Evolutionary conservation across 2,797 vertebrate species (phyloP).

Genomic region (Taenioides sp.): DNA sequence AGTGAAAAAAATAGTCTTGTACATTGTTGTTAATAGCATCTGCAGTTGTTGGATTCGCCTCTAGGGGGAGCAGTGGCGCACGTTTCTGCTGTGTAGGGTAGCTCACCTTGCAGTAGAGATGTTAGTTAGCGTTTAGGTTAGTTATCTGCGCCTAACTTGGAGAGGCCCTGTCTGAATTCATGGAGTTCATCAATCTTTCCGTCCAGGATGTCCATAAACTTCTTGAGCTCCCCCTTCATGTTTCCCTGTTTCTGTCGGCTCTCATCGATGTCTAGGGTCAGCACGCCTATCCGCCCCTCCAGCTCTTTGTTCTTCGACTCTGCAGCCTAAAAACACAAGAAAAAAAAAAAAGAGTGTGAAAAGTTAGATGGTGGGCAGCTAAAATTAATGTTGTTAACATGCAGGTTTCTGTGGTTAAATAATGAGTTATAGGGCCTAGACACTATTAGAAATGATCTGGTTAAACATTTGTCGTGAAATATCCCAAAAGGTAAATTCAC

Average conservation of each 20-base stretch:
- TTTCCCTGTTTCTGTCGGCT: conserved; percentile 86
- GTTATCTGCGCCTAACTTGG: conserved; percentile 89
- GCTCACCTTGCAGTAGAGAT: conserved; percentile 50
- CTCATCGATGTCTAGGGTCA: conserved; percentile 87
- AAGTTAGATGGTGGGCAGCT: no score
- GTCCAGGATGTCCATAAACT: conserved; percentile 92
- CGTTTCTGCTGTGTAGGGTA: conserved; percentile 58
- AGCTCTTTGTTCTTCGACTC: conserved; percentile 88
- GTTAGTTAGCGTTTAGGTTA: conserved; percentile 62
- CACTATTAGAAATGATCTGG: no score
- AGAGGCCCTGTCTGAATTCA: conserved; percentile 92
- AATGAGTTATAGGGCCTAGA: no score
- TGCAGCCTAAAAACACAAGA: conserved; percentile 76
- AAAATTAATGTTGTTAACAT: no score
- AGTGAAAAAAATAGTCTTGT: conserved; percentile 30
- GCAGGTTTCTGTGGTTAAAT: no score
- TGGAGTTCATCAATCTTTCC: conserved; percentile 96
- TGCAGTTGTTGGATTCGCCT: conserved; percentile 62
- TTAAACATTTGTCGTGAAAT: no score
- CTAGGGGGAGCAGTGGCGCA: conserved; percentile 65
- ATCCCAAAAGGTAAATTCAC: no score
- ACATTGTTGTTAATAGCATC: conserved; percentile 58
- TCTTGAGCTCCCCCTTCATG: conserved; percentile 92
- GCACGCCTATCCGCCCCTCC: conserved; percentile 81
- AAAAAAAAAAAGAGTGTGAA: background rate